These are phyloP conservation scores for Triplophysa tibetana DNA, from an alignment of 2,113 vertebrate species.

Conservation along the genomic window DNA sequence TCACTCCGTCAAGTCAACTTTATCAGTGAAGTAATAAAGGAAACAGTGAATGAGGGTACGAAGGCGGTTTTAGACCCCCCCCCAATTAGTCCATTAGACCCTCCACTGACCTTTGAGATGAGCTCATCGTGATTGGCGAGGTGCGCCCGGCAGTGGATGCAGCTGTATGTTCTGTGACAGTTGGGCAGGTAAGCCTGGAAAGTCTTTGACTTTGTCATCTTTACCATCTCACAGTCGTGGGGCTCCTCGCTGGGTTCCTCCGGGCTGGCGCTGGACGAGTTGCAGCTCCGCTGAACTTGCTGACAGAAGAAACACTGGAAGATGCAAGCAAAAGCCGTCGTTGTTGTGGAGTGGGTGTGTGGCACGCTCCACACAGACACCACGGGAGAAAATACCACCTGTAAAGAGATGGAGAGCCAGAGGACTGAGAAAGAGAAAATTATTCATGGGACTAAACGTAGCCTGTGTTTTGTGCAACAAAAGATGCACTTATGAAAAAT, in stretches of 20 bases:
- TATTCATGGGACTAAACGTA: background rate
- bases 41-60: too few relatives aligned
- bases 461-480: too few relatives aligned
- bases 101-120: constrained; percentile 78
- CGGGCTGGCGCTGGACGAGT: constrained; percentile 84
- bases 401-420: background rate
- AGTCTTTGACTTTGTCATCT: constrained; percentile 98
- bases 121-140: constrained; percentile 98
- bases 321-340: constrained; percentile 94
- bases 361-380: constrained; percentile 89
- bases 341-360: constrained; percentile 89
- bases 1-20: too few relatives aligned
- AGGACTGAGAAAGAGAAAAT: background rate
- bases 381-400: constrained; percentile 87
- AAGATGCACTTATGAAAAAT: too few relatives aligned
- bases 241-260: constrained; percentile 81
- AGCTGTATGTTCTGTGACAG: constrained; percentile 98
- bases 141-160: constrained; percentile 97
- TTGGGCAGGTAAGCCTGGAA: constrained; percentile 97
- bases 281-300: constrained; percentile 89
- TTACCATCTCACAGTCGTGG: constrained; percentile 91
- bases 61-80: too few relatives aligned
- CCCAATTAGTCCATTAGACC: background rate
- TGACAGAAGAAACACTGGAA: constrained; percentile 95
- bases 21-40: too few relatives aligned